phyloP scores from a whole-genome alignment of 2,113 vertebrate genomes.

The Epinephelus fuscoguttatus region DNA sequence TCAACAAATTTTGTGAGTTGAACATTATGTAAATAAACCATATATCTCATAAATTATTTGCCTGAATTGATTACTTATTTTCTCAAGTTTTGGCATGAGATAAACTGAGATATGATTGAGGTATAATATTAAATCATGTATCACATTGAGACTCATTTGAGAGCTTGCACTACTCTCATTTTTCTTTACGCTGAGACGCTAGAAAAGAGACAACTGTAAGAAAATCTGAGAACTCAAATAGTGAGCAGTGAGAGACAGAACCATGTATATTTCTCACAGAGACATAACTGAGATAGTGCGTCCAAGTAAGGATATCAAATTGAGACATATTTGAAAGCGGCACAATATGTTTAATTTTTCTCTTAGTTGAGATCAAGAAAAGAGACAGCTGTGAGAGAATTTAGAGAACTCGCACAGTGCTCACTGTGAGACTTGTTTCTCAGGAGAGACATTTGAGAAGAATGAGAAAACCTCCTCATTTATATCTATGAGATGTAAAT shows the following conservation, averaged over 20 bases:
- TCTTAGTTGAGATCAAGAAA: neutral
- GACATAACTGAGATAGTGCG: neutral
- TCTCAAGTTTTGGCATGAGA: neutral
- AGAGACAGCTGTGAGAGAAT: constrained; percentile 15
- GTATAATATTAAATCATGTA: neutral
- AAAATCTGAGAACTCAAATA: constrained; percentile 9
- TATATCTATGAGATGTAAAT: too few species aligned
- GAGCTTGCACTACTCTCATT: neutral
- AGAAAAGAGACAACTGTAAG: neutral
- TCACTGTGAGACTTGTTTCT: constrained; percentile 16
- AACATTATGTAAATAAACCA: neutral
- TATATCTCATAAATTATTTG: neutral
- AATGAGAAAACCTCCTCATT: too few species aligned
- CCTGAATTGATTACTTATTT: constrained; percentile 1
- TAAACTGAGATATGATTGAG: neutral
- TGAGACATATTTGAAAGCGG: neutral
- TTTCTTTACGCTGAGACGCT: neutral
- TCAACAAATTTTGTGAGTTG: too few species aligned
- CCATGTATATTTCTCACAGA: neutral
- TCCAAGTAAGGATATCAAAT: neutral
- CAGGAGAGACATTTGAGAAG: neutral
- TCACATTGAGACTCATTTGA: neutral
- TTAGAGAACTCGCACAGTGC: neutral
- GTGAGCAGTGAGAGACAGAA: constrained; percentile 3
- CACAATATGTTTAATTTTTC: neutral